Percentiles rank a stretch among this genome's conserved stretches.
These are phyloP conservation scores for Melanerpes aurifrons DNA, from an alignment of 2,113 vertebrate species.

Conservation along the genomic window DNA sequence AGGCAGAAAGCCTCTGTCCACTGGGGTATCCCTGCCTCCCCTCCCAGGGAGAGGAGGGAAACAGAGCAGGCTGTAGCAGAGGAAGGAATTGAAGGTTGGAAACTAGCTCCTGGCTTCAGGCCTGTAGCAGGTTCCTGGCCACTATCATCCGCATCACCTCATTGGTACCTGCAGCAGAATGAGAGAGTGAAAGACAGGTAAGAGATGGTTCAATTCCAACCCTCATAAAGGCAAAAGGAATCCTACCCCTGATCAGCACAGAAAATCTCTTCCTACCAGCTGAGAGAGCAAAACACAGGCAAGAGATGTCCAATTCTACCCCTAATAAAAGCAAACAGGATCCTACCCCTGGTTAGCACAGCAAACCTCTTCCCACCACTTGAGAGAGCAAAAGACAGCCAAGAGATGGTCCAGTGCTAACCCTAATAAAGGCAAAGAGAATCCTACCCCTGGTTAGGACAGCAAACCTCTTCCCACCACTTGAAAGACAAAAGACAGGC, in stretches of 20 bases:
- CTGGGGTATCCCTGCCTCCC: not conserved
- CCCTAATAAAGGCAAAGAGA: not conserved
- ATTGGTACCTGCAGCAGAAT: constrained; percentile 85
- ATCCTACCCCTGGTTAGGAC: not conserved
- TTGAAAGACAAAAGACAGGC: too few species aligned
- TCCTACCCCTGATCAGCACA: not conserved
- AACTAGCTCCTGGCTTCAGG: constrained; percentile 27
- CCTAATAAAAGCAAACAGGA: not conserved
- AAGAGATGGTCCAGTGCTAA: not conserved
- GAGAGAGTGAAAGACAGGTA: not conserved
- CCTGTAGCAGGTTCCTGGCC: constrained; percentile 84
- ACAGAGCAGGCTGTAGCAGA: not conserved
- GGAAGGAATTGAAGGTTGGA: not conserved
- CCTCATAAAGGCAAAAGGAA: not conserved
- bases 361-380: not conserved
- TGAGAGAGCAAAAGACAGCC: not conserved
- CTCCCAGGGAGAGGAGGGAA: not conserved
- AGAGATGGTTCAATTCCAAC: not conserved
- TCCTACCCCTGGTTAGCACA: not conserved
- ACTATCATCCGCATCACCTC: constrained; percentile 98
- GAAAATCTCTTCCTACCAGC: not conserved
- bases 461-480: not conserved
- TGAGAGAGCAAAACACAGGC: too few species aligned
- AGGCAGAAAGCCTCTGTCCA: constrained; percentile 11
- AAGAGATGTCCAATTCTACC: too few species aligned